These are phyloP conservation scores for Heterochromis multidens DNA, from an alignment of 2,113 vertebrate genomes.

Conservation along the genomic window DNA sequence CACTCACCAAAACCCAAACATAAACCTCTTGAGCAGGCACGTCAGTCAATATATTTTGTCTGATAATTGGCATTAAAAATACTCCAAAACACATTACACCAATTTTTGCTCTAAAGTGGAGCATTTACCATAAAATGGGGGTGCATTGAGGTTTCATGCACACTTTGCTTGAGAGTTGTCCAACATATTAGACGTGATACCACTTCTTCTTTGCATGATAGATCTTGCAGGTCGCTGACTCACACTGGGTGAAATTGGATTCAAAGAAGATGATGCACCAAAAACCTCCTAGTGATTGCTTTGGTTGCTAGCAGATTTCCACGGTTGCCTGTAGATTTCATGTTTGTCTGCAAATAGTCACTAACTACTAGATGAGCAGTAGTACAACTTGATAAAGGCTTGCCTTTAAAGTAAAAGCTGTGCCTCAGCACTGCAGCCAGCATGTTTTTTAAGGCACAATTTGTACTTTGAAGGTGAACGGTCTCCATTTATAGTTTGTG, in stretches of 20 bases:
- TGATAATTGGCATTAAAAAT: background rate
- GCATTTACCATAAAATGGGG: background rate
- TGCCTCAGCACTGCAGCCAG: background rate
- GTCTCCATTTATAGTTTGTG: background rate
- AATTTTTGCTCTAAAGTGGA: background rate
- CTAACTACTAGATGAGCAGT: background rate
- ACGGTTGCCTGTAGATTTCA: background rate
- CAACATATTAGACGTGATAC: background rate
- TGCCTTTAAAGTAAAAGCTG: background rate
- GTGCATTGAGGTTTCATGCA: background rate
- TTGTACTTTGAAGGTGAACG: background rate
- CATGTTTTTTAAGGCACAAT: background rate
- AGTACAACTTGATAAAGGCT: background rate
- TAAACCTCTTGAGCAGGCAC: too few species aligned
- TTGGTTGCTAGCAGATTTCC: background rate
- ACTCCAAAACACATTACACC: background rate
- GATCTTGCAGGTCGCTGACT: background rate
- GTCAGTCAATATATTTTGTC: too few species aligned
- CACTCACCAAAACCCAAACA: background rate
- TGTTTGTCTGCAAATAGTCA: background rate
- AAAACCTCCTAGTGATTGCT: background rate
- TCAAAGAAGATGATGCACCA: background rate
- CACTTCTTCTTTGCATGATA: too few species aligned
- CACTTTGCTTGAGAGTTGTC: background rate
- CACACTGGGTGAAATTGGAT: background rate